A percentile compares a stretch with the other conserved stretches of the same genome.
Evolutionary conservation across 2,888 invertebrate species (phyloP).

Genomic region (Unio delphinus): DNA sequence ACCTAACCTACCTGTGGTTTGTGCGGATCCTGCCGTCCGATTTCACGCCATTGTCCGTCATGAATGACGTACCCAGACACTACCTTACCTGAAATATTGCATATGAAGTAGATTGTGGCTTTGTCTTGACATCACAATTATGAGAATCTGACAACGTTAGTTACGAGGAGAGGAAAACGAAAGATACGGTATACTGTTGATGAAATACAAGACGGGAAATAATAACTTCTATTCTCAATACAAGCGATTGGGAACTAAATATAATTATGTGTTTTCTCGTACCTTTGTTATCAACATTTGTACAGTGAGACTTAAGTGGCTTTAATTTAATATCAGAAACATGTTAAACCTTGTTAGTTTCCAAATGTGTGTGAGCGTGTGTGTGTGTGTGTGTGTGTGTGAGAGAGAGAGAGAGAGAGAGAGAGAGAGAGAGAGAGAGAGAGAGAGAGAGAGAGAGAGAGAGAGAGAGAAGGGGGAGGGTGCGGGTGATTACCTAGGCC

Average conservation of each 20-base stretch:
- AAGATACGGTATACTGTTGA: too few relatives aligned
- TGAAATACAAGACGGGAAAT: too few relatives aligned
- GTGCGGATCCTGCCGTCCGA: slow-evolving; percentile 67
- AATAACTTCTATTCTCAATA: too few relatives aligned
- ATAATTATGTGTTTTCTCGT: too few relatives aligned
- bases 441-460: not conserved
- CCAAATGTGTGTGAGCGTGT: not conserved
- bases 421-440: not conserved
- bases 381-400: not conserved
- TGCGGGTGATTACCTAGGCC: slow-evolving; percentile 74
- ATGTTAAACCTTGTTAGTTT: too few relatives aligned
- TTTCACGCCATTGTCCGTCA: slow-evolving; percentile 67
- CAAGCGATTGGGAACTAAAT: too few relatives aligned
- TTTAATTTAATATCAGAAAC: too few relatives aligned
- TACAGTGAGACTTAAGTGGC: too few relatives aligned
- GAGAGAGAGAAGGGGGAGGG: too few relatives aligned
- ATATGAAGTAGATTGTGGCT: not conserved
- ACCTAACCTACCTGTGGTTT: slow-evolving; percentile 57
- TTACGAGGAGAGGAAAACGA: too few relatives aligned
- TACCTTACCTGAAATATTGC: slow-evolving; percentile 53
- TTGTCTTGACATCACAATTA: not conserved
- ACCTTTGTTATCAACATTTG: too few relatives aligned
- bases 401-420: not conserved
- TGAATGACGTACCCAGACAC: slow-evolving; percentile 68
- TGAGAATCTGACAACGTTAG: not conserved